Evolutionary conservation across 2,797 vertebrate species (phyloP).

Genomic region (Chaenodraco wilsoni): DNA sequence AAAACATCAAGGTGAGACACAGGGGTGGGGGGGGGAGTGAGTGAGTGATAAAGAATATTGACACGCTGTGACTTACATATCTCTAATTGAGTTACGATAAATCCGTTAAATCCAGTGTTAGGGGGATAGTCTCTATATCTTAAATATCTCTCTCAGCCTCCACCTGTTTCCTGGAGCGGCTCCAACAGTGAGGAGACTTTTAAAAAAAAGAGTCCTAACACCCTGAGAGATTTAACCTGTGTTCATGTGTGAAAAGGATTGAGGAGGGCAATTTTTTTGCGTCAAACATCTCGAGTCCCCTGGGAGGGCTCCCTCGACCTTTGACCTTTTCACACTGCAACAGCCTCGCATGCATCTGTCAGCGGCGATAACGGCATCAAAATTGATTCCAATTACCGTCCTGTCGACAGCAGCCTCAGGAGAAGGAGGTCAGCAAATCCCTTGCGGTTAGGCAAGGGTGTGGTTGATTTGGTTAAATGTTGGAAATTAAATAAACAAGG

Average conservation of each 20-base stretch:
- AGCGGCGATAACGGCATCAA: slow-evolving; percentile 55
- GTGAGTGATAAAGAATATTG: slow-evolving; percentile 48
- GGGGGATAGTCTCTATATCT: not conserved
- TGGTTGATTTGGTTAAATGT: slow-evolving; percentile 23
- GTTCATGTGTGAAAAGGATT: slow-evolving; percentile 53
- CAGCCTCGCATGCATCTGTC: slow-evolving; percentile 58
- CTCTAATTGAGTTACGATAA: slow-evolving; percentile 35
- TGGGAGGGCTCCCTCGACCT: slow-evolving; percentile 35
- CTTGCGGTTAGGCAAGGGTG: not conserved
- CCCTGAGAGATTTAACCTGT: slow-evolving; percentile 1
- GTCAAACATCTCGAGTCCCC: slow-evolving; percentile 29
- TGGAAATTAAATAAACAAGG: slow-evolving; percentile 16
- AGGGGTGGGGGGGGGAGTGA: not conserved
- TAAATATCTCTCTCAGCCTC: slow-evolving; percentile 6
- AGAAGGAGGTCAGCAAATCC: slow-evolving; percentile 28
- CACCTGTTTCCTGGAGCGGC: slow-evolving; percentile 9
- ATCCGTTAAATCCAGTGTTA: not conserved
- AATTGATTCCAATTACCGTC: slow-evolving; percentile 69
- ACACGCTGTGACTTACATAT: slow-evolving; percentile 32
- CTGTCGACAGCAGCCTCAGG: slow-evolving; percentile 26
- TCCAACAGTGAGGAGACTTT: slow-evolving; percentile 1
- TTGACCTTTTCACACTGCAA: slow-evolving; percentile 64
- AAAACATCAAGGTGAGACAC: not conserved
- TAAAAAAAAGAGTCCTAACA: not conserved
- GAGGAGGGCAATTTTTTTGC: slow-evolving; percentile 54